A percentile compares a stretch with the other conserved stretches of the same genome.
phyloP scores from a whole-genome alignment of 2,888 invertebrate species.

The Agrochola lota region DNA sequence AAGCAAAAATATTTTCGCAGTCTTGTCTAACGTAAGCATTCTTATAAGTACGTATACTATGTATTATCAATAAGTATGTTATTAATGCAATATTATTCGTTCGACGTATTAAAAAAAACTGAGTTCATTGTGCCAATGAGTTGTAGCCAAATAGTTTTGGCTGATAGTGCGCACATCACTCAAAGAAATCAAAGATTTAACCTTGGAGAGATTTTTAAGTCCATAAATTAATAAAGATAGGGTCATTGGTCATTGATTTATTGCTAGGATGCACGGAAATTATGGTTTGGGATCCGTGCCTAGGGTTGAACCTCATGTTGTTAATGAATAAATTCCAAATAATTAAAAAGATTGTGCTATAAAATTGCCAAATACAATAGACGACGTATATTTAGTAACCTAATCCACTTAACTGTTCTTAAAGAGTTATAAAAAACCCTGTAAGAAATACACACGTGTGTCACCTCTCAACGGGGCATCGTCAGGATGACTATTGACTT shows the following conservation, averaged over 20 bases:
- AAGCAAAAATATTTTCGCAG: slow-evolving; percentile 23
- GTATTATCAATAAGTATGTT: slow-evolving; percentile 8
- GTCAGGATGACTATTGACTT: too few species aligned
- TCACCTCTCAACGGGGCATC: too few species aligned
- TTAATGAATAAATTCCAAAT: too few species aligned
- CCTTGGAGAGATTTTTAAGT: slow-evolving; percentile 27
- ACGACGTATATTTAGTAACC: too few species aligned
- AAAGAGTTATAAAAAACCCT: too few species aligned
- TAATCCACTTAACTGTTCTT: too few species aligned
- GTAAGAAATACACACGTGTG: too few species aligned
- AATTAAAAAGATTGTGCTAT: too few species aligned
- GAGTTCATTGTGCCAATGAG: slow-evolving; percentile 43
- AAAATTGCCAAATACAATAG: too few species aligned
- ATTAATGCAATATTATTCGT: slow-evolving; percentile 8
- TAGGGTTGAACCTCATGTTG: too few species aligned
- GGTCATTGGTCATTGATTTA: background rate
- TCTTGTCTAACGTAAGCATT: slow-evolving; percentile 19
- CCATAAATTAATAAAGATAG: slow-evolving; percentile 9
- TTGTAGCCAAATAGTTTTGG: slow-evolving; percentile 51
- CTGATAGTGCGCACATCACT: slow-evolving; percentile 40
- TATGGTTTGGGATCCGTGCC: background rate
- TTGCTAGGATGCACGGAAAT: background rate
- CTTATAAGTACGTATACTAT: background rate
- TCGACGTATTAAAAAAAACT: slow-evolving; percentile 21
- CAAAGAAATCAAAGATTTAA: slow-evolving; percentile 43